Base-by-base conservation (phyloP, 1,140 invertebrate genomes). In the Drosophila ohnishii region DNA sequence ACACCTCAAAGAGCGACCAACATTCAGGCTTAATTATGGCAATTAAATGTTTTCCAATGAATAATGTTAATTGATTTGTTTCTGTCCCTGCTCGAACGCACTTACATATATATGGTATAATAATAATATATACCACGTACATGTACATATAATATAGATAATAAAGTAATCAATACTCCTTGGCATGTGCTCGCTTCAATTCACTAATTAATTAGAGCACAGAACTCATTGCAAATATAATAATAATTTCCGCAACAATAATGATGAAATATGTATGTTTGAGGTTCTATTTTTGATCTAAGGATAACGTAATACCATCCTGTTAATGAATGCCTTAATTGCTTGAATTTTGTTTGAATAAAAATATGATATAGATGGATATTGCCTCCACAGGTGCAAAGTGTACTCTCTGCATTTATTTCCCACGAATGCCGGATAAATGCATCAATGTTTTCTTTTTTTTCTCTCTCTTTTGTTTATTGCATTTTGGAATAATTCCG, bases 41-140 rank as follows among this genome's bases (percentile, higher is more conserved):
- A 80, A 85, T 85, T 80, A 80, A 85, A 78, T 83, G 80, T 78
- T 53, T 85, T 78, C 75, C 44, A 70, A 80, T 85, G 69, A 74
- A 85, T 78, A 85, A 74, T 77, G 67, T 74, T 85, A 85, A 85
- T 85, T 85, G 81, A 80, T 85, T 77, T 80, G 72, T 51, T 28
- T 40, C 37, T 13, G 32, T 59, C 1, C 47, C 25, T 48, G 40
- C 16, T 51, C n/a, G n/a, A 19, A 4, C 8, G 48, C 5, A 13
- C 2, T 5, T 19, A 19, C 40, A 19, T 8, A 44, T 6, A 57
- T 19, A 44, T 39, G 25, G 28, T 16, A 48, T 16, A 5, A 28
- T 28, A 28, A 5, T 5, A 5, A 28, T 28, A 5, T 14, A 6
- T 37, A 11, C 34, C 9, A 44, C 13, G 13, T 22, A 10, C 8